These are phyloP conservation scores for Melikaiella ostensackeni DNA, from an alignment of 2,888 invertebrate genomes.

Conservation along the genomic window DNA sequence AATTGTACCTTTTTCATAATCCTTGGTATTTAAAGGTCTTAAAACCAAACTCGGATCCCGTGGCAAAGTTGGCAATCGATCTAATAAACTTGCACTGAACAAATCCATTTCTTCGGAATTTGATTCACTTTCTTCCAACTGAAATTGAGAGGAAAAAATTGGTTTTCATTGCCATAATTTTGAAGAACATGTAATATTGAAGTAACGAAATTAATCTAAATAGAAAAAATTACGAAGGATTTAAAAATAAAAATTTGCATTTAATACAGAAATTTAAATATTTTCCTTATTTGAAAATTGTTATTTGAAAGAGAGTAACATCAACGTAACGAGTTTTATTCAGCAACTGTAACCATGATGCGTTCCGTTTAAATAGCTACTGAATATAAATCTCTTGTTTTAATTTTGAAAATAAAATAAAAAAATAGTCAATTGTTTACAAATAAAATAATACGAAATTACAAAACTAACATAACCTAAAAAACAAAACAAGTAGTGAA, in stretches of 20 bases:
- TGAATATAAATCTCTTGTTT: not conserved
- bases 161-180: not conserved
- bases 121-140: constrained; percentile 42
- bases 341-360: too few species aligned
- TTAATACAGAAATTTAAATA: too few species aligned
- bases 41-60: constrained; percentile 81
- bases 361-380: not conserved
- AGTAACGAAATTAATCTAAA: not conserved
- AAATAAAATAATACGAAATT: constrained; percentile 3
- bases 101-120: constrained; percentile 62
- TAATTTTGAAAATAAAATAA: not conserved
- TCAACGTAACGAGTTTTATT: too few species aligned
- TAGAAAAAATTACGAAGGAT: too few species aligned
- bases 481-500: too few species aligned
- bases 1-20: constrained; percentile 85
- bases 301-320: too few species aligned
- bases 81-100: constrained; percentile 67
- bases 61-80: constrained; percentile 64
- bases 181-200: not conserved
- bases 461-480: not conserved
- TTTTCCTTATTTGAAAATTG: too few species aligned
- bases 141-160: constrained; percentile 35
- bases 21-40: constrained; percentile 87
- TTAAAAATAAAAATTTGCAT: too few species aligned
- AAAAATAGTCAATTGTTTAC: not conserved